These are phyloP conservation scores for Takifugu ocellatus DNA, from an alignment of 2,797 vertebrate genomes.

Conservation along the genomic window DNA sequence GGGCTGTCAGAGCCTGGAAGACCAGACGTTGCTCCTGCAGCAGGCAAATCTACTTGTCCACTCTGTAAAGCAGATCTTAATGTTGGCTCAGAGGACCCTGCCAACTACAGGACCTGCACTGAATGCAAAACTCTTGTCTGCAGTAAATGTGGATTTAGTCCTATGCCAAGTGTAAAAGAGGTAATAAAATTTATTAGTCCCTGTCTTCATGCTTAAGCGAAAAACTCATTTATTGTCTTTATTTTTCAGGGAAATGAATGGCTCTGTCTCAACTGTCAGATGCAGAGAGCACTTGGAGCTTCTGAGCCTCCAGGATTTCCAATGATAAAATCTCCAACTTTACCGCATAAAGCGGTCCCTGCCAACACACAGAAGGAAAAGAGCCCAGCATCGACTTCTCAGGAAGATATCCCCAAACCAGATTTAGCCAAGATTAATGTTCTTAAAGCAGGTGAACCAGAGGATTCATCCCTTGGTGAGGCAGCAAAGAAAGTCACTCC, in stretches of 20 bases:
- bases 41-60: conserved; percentile 68
- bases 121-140: conserved; percentile 87
- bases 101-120: conserved; percentile 87
- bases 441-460: conserved; percentile 13
- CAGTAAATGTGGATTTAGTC: conserved; percentile 95
- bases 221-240: conserved; percentile 26
- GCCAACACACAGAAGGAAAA: conserved; percentile 30
- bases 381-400: conserved; percentile 9
- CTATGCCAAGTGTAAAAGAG: conserved; percentile 81
- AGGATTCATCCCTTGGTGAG: conserved; percentile 5
- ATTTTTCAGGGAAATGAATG: conserved; percentile 83
- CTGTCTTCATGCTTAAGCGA: not conserved
- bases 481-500: conserved; percentile 31
- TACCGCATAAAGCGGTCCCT: conserved; percentile 61
- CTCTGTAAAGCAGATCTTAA: conserved; percentile 88
- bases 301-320: conserved; percentile 78
- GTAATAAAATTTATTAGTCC: conserved; percentile 62
- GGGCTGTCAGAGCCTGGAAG: conserved; percentile 29
- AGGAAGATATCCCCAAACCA: conserved; percentile 35
- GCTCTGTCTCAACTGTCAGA: conserved; percentile 96
- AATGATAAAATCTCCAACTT: conserved; percentile 69
- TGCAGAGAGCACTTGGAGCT: conserved; percentile 85
- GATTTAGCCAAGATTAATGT: conserved; percentile 14
- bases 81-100: conserved; percentile 73
- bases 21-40: conserved; percentile 29